A percentile compares a stretch with the other conserved stretches of the same genome.
Evolutionary conservation across 92 coral and sea anemone genomes (phyloP).

Genomic region (Paramuricea clavata): DNA sequence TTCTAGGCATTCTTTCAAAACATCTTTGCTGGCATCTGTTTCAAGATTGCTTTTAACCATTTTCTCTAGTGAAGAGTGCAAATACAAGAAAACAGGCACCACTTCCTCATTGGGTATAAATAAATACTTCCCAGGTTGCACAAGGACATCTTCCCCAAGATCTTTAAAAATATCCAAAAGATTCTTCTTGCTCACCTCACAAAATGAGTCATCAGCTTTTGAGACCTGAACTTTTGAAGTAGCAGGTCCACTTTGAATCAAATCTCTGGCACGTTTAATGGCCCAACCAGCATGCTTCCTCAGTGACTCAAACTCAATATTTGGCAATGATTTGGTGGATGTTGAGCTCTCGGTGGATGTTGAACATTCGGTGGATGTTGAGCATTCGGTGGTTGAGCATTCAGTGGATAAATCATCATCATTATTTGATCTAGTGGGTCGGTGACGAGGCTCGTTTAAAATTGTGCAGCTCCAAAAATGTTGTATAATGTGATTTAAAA

Average conservation of each 20-base stretch:
- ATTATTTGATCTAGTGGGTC: neutral
- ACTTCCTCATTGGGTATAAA: neutral
- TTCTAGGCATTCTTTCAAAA: neutral
- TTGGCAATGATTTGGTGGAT: neutral
- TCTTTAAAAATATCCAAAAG: neutral
- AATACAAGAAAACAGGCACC: neutral
- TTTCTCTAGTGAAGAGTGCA: neutral
- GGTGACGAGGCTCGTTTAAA: neutral
- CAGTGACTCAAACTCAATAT: neutral
- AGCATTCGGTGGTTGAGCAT: no score
- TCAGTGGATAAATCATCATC: neutral
- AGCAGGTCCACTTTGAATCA: neutral
- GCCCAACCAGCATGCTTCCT: neutral
- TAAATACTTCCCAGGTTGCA: slow-evolving; percentile 1
- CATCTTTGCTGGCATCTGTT: neutral
- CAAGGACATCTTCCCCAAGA: neutral
- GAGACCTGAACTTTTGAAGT: neutral
- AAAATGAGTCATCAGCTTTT: neutral
- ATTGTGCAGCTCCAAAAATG: slow-evolving; percentile 1
- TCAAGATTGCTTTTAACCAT: neutral
- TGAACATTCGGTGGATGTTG: no score
- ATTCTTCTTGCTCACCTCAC: neutral
- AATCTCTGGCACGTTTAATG: neutral
- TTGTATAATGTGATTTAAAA: neutral
- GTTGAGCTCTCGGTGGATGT: neutral